Conservation (phyloP, 2,797 vertebrate species). For the Decapterus maruadsi region DNA sequence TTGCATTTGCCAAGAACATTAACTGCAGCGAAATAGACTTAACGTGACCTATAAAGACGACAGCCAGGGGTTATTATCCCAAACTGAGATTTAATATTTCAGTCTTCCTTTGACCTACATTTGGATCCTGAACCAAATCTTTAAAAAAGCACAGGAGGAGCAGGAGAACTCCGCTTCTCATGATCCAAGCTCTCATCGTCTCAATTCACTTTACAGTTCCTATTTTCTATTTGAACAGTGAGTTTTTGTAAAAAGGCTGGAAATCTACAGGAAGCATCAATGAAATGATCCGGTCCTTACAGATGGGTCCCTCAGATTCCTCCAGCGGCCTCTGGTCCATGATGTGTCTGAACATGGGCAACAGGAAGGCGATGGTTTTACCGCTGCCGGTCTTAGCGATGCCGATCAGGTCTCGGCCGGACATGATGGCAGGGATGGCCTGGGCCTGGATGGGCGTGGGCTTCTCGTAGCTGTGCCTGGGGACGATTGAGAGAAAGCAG, state of each 20-base stretch:
- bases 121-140: not conserved
- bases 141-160: not conserved
- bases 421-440: constrained; percentile 98
- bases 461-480: constrained; percentile 95
- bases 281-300: constrained; percentile 74
- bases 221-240: not conserved
- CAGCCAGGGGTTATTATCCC: not conserved
- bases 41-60: not conserved
- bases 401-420: constrained; percentile 95
- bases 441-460: constrained; percentile 98
- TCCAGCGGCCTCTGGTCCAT: constrained; percentile 97
- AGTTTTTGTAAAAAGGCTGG: not conserved
- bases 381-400: constrained; percentile 99
- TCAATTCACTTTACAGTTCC: not conserved
- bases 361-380: constrained; percentile 97
- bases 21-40: not conserved
- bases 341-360: constrained; percentile 99
- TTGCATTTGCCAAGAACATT: not conserved
- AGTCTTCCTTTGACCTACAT: constrained; percentile 15
- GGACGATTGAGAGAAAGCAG: not conserved
- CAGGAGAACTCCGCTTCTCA: not conserved
- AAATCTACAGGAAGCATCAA: not conserved
- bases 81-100: not conserved
- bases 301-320: constrained; percentile 96
- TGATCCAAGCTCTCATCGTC: not conserved